These are phyloP conservation scores for Nephrotoma flavescens DNA, from an alignment of 2,888 invertebrate species.

Conservation along the genomic window DNA sequence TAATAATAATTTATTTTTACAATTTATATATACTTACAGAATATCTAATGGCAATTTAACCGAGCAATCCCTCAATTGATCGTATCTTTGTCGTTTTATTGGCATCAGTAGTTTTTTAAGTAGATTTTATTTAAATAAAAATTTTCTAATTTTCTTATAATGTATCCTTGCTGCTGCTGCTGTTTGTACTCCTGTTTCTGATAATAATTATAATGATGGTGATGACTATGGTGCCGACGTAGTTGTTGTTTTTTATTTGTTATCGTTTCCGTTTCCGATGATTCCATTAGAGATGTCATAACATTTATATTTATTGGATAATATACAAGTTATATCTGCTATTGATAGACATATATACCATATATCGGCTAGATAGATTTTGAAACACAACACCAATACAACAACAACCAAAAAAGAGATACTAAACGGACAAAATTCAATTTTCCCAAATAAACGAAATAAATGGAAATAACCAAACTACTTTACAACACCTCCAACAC, in stretches of 20 bases:
- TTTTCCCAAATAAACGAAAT: background rate
- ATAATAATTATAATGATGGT: background rate
- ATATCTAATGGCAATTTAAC: slow-evolving; percentile 32
- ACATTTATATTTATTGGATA: background rate
- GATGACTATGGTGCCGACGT: background rate
- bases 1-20: background rate
- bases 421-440: background rate
- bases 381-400: background rate
- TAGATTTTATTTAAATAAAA: background rate
- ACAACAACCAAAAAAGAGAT: background rate
- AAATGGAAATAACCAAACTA: background rate
- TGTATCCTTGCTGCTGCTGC: background rate
- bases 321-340: background rate
- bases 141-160: background rate
- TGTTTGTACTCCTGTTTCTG: background rate
- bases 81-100: slow-evolving; percentile 16
- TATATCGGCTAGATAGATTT: background rate
- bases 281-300: background rate
- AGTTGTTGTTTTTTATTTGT: background rate
- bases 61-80: slow-evolving; percentile 29
- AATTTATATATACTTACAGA: slow-evolving; percentile 24
- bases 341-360: background rate
- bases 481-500: background rate
- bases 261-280: slow-evolving; percentile 2
- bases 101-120: slow-evolving; percentile 14